Conservation (phyloP, 1,140 invertebrate species). For the Pachypeltis micranthus region DNA sequence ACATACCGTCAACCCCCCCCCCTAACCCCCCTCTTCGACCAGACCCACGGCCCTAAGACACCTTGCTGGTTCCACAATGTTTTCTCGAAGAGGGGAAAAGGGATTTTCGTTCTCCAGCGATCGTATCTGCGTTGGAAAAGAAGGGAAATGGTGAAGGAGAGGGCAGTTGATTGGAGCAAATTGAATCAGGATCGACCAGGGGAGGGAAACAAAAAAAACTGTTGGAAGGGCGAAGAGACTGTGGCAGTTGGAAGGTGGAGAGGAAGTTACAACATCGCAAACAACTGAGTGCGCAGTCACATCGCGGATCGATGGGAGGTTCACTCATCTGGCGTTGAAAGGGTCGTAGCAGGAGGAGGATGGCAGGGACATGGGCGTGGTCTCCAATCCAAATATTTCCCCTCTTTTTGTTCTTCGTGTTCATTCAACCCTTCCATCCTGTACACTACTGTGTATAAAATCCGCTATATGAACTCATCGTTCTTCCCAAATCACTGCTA, state of each 20-base stretch:
- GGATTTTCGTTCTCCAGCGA: too few species aligned
- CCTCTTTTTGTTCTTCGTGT: too few species aligned
- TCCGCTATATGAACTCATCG: too few species aligned
- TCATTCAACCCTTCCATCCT: too few species aligned
- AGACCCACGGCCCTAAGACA: too few species aligned
- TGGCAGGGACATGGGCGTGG: too few species aligned
- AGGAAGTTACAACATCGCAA: background rate
- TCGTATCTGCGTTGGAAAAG: background rate
- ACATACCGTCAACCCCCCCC: too few species aligned
- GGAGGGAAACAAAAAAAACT: background rate
- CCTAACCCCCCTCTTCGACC: background rate
- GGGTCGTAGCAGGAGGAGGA: too few species aligned
- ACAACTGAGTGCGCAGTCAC: background rate
- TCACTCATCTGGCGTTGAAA: background rate
- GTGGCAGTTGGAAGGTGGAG: background rate
- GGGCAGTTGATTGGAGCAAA: slow-evolving; percentile 1
- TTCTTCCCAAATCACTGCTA: too few species aligned
- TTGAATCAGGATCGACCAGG: slow-evolving; percentile 3
- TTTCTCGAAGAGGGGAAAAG: too few species aligned
- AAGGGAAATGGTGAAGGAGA: background rate
- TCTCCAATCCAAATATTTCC: too few species aligned
- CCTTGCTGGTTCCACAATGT: background rate
- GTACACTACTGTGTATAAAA: too few species aligned
- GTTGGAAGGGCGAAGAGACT: background rate
- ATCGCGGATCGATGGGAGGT: background rate